Evolutionary conservation across 2,797 vertebrate genomes (phyloP), one percentile per base, ranked within the genome.

Genomic region (Sebastolobus altivelis): DNA sequence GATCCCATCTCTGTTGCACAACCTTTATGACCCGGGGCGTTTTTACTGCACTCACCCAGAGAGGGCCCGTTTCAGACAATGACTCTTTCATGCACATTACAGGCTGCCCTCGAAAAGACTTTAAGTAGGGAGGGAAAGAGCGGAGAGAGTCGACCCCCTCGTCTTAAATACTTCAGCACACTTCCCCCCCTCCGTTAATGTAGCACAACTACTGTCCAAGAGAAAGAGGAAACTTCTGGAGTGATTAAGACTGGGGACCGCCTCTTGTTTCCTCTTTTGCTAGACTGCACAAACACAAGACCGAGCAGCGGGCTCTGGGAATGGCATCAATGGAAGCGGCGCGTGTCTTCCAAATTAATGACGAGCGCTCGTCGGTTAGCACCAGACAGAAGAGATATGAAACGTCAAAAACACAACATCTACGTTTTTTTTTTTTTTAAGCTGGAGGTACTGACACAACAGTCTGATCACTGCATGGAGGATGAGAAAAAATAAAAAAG

Each of bases 181-280:
- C 89, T 88, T 86, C 29, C 14, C 69, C 75, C 75, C 66, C 79
- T 74, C 63, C 77, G 79, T 88, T 83, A 81, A 82, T 81, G 75
- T 83, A 25, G 76, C 58, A 69, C 31, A 73, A 72, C 75, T 69
- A 49, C 79, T 79, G 73, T 73, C 65, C 60, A 40, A 81, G 77
- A 75, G 87, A 38, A 87, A 90, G 76, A 73, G 75, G 87, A 91
- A 82, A 82, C 81, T 49, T 77, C 43, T 82, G 68, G 59, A 65
- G 81, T 74, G 85, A 86, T 80, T 71, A 69, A 82, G 56, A 75
- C 68, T 29, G 22, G 1, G 6, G 62, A 25, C 9, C n/a, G 66
- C 67, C 74, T 68, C 72, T 74, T 49, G 72, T 72, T 88, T 85
- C 80, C 74, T 65, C 65, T 75, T 79, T 61, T 81, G 76, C 72